phyloP scores from a whole-genome alignment of 1,140 invertebrate species.

The Hetaerina americana region DNA sequence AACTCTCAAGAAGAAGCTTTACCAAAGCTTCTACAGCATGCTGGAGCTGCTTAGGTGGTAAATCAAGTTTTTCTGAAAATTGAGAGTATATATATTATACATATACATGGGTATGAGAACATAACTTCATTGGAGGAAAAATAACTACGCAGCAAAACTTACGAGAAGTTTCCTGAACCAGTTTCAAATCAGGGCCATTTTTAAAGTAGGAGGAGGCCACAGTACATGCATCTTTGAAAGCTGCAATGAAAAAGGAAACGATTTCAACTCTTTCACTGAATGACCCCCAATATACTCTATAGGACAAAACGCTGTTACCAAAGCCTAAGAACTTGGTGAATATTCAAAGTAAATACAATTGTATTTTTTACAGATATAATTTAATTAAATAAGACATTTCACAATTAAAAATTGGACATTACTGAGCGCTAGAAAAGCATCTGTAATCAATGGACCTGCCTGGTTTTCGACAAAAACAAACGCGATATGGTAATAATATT shows the following conservation, averaged over 20 bases:
- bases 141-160: slow-evolving; percentile 20
- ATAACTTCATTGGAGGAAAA: background rate
- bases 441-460: background rate
- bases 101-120: background rate
- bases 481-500: background rate
- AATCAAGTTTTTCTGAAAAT: slow-evolving; percentile 34
- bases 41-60: slow-evolving; percentile 31
- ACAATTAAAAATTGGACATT: background rate
- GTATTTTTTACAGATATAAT: no score
- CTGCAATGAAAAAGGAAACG: background rate
- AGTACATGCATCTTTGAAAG: background rate
- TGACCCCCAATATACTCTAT: no score
- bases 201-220: slow-evolving; percentile 39
- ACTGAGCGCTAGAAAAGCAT: background rate
- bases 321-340: no score
- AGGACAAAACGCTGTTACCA: no score
- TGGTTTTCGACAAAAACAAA: background rate
- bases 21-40: slow-evolving; percentile 36
- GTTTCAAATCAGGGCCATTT: slow-evolving; percentile 44
- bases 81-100: slow-evolving; percentile 13
- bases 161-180: slow-evolving; percentile 41
- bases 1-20: slow-evolving; percentile 36
- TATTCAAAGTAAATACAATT: no score
- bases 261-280: background rate
- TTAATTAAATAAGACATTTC: background rate